Evolutionary conservation across 2,797 vertebrate genomes (phyloP).

Genomic region (Sebastes diaconus): DNA sequence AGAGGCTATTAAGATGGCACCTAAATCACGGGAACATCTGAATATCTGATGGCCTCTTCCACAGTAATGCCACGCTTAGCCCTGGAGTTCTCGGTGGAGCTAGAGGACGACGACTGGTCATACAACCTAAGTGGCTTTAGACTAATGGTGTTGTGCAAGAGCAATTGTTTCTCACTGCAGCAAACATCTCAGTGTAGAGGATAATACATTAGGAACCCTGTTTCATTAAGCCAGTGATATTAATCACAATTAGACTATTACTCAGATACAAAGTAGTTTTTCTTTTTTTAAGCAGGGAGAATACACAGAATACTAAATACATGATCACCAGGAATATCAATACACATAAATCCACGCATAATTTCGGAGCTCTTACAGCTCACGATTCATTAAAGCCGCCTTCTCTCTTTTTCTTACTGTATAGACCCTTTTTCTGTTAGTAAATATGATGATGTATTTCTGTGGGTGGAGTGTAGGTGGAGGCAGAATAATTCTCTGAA

Average conservation of each 20-base stretch:
- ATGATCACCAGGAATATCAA: conserved; percentile 7
- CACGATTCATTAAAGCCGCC: neutral
- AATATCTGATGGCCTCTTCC: conserved; percentile 56
- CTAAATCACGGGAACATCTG: conserved; percentile 72
- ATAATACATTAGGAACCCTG: conserved; percentile 9
- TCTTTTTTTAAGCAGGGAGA: neutral
- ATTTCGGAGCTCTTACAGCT: neutral
- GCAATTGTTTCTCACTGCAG: conserved; percentile 13
- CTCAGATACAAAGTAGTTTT: conserved; percentile 7
- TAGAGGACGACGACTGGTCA: conserved; percentile 4
- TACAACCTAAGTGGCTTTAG: conserved; percentile 1
- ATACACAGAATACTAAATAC: conserved; percentile 7
- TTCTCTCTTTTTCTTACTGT: neutral
- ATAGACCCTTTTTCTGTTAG: neutral
- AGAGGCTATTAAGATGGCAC: conserved; percentile 77
- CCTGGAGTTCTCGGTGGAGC: conserved; percentile 9
- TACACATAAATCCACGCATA: neutral
- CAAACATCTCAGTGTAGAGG: neutral
- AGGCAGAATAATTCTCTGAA: too few relatives aligned
- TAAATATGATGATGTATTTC: too few relatives aligned
- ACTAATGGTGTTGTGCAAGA: neutral
- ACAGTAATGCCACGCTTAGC: conserved; percentile 27
- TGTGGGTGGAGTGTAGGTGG: too few relatives aligned
- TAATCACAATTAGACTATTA: conserved; percentile 31
- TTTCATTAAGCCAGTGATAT: conserved; percentile 42